These are phyloP conservation scores for Dicranocentrus wangi DNA, from an alignment of 2,888 invertebrate species.

Conservation along the genomic window DNA sequence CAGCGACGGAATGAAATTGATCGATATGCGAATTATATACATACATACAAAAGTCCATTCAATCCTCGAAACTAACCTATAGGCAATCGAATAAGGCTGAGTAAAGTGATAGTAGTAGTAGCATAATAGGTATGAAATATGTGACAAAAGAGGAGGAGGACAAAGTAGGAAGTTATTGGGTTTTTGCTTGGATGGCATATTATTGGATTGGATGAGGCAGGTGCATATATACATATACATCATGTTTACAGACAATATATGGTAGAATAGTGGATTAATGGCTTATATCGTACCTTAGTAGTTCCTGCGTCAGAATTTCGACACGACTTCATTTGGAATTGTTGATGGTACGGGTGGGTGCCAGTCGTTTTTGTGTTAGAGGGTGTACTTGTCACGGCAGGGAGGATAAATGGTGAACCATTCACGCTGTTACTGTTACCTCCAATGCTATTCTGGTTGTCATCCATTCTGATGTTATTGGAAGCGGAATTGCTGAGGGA, in stretches of 20 bases:
- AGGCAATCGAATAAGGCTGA: too few relatives aligned
- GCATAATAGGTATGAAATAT: too few relatives aligned
- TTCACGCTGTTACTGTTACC: slow-evolving; percentile 22
- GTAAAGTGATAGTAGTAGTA: too few relatives aligned
- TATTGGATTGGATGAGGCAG: too few relatives aligned
- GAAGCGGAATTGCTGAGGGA: not conserved
- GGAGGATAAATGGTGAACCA: slow-evolving; percentile 59
- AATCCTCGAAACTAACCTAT: too few relatives aligned
- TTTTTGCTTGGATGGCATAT: too few relatives aligned
- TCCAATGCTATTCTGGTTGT: slow-evolving; percentile 56
- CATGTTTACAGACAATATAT: too few relatives aligned
- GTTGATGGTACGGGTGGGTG: slow-evolving; percentile 44
- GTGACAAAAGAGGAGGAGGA: too few relatives aligned
- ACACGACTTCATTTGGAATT: slow-evolving; percentile 20
- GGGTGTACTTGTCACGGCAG: slow-evolving; percentile 47
- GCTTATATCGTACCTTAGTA: slow-evolving; percentile 40
- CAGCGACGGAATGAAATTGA: slow-evolving; percentile 36
- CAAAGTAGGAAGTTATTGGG: too few relatives aligned
- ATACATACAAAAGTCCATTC: too few relatives aligned
- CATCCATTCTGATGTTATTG: slow-evolving; percentile 53
- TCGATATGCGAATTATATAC: not conserved
- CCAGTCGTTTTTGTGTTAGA: slow-evolving; percentile 24
- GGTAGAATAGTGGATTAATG: too few relatives aligned
- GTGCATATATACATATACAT: too few relatives aligned
- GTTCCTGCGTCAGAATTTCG: slow-evolving; percentile 45